Conservation (phyloP, 2,888 invertebrate species). For the Diploptera punctata region DNA sequence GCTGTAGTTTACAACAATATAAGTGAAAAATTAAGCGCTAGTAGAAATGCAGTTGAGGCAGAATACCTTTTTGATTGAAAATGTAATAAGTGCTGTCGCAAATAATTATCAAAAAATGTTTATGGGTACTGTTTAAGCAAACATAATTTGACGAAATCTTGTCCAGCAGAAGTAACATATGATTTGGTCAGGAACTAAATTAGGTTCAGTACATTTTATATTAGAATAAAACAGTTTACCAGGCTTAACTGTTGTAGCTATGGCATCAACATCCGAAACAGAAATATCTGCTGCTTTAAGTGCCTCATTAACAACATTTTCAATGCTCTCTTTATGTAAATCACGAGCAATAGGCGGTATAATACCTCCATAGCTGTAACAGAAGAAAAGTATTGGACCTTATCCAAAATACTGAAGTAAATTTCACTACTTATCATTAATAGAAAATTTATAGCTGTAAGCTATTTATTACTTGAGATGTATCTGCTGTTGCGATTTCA, state of each 20-base stretch:
- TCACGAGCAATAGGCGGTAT: conserved; percentile 86
- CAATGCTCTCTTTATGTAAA: conserved; percentile 81
- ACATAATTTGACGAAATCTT: background rate
- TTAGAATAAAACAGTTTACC: conserved; percentile 56
- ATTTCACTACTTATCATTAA: no score
- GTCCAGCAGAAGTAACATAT: background rate
- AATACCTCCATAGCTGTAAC: conserved; percentile 79
- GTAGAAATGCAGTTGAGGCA: no score
- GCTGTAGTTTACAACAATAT: no score
- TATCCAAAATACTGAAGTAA: no score
- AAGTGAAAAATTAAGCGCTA: no score
- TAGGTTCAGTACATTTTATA: conserved; percentile 14
- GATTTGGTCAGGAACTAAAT: background rate
- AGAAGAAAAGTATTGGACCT: background rate
- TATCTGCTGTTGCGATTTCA: conserved; percentile 79
- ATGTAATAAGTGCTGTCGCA: no score
- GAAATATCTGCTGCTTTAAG: conserved; percentile 65
- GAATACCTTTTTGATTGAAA: no score
- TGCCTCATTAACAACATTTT: conserved; percentile 71
- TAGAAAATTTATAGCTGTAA: no score
- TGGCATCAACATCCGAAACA: conserved; percentile 76
- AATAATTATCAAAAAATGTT: no score
- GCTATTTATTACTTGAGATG: conserved; percentile 71
- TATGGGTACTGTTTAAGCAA: no score
- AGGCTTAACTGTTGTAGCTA: conserved; percentile 92